Evolutionary conservation across 2,888 invertebrate species (phyloP).

Genomic region (Pheosia gnoma): DNA sequence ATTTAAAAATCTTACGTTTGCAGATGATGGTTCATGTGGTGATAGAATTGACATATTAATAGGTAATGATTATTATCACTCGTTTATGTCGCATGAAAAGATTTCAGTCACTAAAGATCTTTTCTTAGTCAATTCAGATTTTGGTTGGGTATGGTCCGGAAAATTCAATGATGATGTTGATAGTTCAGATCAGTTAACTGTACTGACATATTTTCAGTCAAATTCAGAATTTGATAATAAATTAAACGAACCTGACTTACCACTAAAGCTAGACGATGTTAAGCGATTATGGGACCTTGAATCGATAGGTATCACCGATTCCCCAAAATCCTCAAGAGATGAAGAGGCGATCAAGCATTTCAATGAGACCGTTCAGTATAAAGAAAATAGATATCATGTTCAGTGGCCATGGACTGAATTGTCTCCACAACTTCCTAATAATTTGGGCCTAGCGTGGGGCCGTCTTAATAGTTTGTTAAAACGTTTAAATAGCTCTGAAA

Average conservation of each 20-base stretch:
- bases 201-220: neutral
- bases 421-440: conserved; percentile 1
- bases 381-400: conserved; percentile 1
- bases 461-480: neutral
- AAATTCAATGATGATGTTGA: neutral
- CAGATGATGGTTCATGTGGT: neutral
- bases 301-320: neutral
- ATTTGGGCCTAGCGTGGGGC: conserved; percentile 9
- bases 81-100: neutral
- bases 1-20: no score
- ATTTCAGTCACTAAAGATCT: neutral
- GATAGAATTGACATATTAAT: neutral
- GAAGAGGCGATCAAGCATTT: conserved; percentile 9
- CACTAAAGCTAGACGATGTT: neutral
- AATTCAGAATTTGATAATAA: neutral
- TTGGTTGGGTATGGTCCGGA: neutral
- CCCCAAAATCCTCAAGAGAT: neutral
- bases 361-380: conserved; percentile 1
- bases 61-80: neutral
- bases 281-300: neutral
- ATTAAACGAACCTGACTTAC: neutral
- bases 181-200: neutral
- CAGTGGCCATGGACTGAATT: conserved; percentile 12
- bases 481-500: neutral
- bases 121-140: neutral